Evolutionary conservation across 2,888 invertebrate genomes (phyloP).

Genomic region (Hymenopus coronatus): DNA sequence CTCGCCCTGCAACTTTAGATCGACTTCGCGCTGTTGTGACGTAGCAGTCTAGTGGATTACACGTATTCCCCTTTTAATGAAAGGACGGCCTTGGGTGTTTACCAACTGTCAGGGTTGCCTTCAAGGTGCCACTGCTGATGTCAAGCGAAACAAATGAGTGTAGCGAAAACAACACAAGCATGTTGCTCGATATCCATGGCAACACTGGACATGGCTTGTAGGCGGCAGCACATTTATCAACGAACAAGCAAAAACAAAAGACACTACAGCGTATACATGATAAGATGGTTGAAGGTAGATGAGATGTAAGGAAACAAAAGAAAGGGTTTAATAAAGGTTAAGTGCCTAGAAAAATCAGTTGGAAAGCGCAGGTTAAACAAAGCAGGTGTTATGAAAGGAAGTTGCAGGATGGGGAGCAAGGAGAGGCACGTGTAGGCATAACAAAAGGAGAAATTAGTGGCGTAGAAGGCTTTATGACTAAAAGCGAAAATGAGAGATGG

Average conservation of each 20-base stretch:
- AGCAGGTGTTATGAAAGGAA: neutral
- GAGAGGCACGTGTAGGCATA: no score
- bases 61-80: neutral
- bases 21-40: neutral
- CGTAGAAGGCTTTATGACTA: no score
- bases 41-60: neutral
- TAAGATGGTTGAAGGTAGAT: no score
- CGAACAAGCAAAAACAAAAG: neutral
- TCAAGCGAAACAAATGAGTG: neutral
- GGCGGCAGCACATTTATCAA: neutral
- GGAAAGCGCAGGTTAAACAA: neutral
- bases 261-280: no score
- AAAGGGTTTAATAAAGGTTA: neutral
- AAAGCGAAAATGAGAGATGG: no score
- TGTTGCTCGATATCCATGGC: neutral
- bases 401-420: neutral
- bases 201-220: neutral
- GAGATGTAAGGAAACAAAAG: neutral
- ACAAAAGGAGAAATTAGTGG: no score
- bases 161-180: neutral
- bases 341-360: neutral
- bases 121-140: neutral
- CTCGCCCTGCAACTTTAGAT: neutral
- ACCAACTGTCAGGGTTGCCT: neutral
- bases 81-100: neutral